Base-by-base conservation (phyloP, 2,888 invertebrate species). In the Salticus scenicus region DNA sequence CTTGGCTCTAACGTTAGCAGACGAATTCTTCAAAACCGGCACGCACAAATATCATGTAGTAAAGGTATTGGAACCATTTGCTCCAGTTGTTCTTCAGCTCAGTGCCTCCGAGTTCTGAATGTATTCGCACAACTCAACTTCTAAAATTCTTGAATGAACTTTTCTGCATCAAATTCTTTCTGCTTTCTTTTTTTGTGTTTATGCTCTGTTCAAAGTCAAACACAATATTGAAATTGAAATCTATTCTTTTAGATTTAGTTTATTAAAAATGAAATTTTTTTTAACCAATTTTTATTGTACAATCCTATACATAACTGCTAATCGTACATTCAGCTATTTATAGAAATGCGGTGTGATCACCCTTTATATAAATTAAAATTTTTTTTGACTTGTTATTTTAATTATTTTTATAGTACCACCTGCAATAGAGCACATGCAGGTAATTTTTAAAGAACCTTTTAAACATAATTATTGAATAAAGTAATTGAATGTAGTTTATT, bases 341-440 rank as follows among this genome's bases (percentile, higher is more conserved):
- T n/a, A n/a, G 24, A 1, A 4, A 57, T 24, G 57, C 5, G 5
- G 24, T 57, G 20, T 1, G 20, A 57, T 57, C 20, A 24, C 17
- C 7, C 57, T 57, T 57, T 57, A 7, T 47, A 17, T 17, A 47
- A 47, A 47, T 47, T 47, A 12, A 47, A 47, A 5, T 7, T n/a
- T 57, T 57, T 57, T 24, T 57, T 57, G 2, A 24, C 4, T n/a
- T 57, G 24, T 57, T 24, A 24, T 24, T 57, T 57, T 57, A 57
- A 57, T 57, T 57, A 57, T 5, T 1, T 67, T 76, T 76, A n/a
- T 69, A 57, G 69, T 77, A 69, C 70, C 69, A 69, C 77, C 77
- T 70, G 70, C 69, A 57, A 69, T 70, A 77, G 77, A 57, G 69
- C 51, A 42, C 27, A 33, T 57, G 28, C 69, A 7, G 66, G 30